Conservation (phyloP, 2,113 vertebrate genomes). For the Oreochromis spilurus region DNA sequence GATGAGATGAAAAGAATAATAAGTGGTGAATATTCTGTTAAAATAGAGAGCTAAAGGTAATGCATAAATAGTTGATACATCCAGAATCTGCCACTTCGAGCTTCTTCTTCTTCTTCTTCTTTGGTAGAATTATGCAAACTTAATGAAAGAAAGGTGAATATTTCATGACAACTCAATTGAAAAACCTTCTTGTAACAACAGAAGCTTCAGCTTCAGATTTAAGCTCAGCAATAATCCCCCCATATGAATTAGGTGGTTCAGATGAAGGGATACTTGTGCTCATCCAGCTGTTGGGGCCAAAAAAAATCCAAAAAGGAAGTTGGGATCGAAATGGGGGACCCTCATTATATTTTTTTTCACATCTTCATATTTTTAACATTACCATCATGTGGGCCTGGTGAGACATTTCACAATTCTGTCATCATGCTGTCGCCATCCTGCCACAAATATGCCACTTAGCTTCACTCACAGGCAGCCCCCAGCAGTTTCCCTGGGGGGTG, state of each 20-base stretch:
- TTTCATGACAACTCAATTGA: neutral
- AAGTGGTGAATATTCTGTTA: neutral
- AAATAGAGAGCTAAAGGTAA: neutral
- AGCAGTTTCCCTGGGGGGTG: neutral
- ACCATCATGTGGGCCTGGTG: neutral
- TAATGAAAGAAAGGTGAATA: neutral
- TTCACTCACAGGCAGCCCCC: neutral
- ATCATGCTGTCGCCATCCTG: neutral
- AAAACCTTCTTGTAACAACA: neutral
- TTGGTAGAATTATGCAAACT: neutral
- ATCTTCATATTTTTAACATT: neutral
- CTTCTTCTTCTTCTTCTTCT: neutral
- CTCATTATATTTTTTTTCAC: neutral
- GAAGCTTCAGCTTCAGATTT: neutral
- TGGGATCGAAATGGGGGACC: neutral
- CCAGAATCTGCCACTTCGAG: neutral
- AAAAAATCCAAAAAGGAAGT: neutral
- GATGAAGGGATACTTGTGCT: neutral
- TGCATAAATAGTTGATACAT: neutral
- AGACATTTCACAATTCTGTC: neutral
- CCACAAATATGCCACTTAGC: neutral
- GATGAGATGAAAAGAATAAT: neutral
- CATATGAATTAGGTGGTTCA: neutral
- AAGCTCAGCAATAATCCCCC: neutral
- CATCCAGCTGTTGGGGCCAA: neutral